Conservation (phyloP, 1,140 invertebrate genomes). For the Hetaerina americana region DNA sequence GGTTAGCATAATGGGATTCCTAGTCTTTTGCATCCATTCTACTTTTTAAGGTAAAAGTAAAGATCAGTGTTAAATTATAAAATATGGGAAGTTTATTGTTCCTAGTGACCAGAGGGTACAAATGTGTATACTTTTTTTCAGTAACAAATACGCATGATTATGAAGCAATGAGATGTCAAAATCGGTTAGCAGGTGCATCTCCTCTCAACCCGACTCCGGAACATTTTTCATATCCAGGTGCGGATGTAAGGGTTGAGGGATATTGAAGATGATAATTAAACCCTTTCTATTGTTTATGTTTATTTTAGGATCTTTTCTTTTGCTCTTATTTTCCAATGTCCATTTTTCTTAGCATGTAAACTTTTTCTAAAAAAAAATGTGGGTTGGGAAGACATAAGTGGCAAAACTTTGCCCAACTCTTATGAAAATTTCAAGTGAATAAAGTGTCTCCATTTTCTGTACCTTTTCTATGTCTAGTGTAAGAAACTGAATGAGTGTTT, state of each 20-base stretch:
- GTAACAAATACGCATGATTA: neutral
- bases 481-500: neutral
- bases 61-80: neutral
- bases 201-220: neutral
- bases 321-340: neutral
- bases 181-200: neutral
- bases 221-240: neutral
- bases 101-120: neutral
- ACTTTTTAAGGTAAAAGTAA: neutral
- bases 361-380: neutral
- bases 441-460: neutral
- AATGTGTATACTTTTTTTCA: constrained; percentile 1
- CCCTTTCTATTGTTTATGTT: neutral
- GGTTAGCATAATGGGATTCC: neutral
- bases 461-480: neutral
- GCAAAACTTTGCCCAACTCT: neutral
- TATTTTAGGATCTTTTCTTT: constrained; percentile 1
- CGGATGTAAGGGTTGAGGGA: neutral
- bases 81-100: neutral
- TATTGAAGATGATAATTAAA: neutral
- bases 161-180: neutral
- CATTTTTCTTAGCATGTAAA: neutral
- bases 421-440: neutral
- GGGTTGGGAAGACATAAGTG: neutral
- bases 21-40: neutral